phyloP scores from a whole-genome alignment of 1,140 invertebrate genomes.

The Solen grandis region DNA sequence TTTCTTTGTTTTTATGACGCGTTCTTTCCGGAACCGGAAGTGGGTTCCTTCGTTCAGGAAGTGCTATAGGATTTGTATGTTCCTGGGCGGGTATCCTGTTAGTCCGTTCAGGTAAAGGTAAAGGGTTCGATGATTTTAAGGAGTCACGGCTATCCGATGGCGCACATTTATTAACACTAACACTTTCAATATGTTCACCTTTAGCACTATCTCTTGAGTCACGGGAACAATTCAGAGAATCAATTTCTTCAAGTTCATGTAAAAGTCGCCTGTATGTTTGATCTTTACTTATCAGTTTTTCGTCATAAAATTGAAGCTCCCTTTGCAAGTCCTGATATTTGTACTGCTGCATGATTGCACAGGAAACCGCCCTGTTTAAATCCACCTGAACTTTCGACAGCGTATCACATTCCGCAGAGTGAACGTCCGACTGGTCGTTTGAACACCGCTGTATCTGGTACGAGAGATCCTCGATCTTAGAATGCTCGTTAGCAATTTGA shows the following conservation, averaged over 20 bases:
- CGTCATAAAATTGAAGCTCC: conserved; percentile 85
- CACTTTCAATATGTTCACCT: neutral
- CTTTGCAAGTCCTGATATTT: conserved; percentile 86
- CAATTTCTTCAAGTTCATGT: conserved; percentile 85
- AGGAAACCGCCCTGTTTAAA: conserved; percentile 73
- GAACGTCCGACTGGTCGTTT: conserved; percentile 52
- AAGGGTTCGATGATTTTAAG: conserved; percentile 16
- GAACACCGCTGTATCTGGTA: conserved; percentile 55
- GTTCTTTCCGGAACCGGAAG: conserved; percentile 38
- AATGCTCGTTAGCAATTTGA: conserved; percentile 85
- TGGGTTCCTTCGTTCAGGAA: neutral
- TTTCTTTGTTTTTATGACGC: neutral
- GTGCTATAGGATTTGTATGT: neutral
- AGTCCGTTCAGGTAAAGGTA: conserved; percentile 42
- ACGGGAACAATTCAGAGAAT: conserved; percentile 83
- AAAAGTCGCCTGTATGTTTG: conserved; percentile 85
- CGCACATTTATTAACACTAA: conserved; percentile 15
- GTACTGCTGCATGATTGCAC: conserved; percentile 83
- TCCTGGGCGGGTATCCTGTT: neutral
- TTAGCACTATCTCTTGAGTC: conserved; percentile 6
- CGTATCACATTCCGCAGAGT: conserved; percentile 83
- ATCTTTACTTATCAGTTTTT: conserved; percentile 85
- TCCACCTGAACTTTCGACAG: conserved; percentile 67
- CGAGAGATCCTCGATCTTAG: conserved; percentile 62
- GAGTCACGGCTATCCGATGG: neutral